Evolutionary conservation across 2,888 invertebrate genomes (phyloP).

Genomic region (Muschampia plurimacula): DNA sequence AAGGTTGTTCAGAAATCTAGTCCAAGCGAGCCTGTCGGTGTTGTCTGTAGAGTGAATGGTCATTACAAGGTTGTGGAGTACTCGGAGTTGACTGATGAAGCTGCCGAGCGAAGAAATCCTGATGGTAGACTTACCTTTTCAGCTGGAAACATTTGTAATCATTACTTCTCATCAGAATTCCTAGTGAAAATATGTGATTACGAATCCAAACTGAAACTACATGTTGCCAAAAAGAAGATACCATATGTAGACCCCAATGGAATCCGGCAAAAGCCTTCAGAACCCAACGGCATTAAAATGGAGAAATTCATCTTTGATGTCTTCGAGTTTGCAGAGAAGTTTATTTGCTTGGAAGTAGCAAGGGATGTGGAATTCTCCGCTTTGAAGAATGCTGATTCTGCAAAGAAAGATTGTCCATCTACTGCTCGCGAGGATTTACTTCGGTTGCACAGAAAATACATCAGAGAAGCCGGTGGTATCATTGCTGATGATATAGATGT

Average conservation of each 20-base stretch:
- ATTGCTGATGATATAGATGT: conserved; percentile 88
- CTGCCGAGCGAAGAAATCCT: conserved; percentile 91
- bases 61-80: conserved; percentile 98
- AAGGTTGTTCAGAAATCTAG: conserved; percentile 97
- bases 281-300: conserved; percentile 98
- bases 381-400: conserved; percentile 96
- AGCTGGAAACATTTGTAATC: conserved; percentile 99
- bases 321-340: conserved; percentile 95
- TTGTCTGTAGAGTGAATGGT: conserved; percentile 96
- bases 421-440: conserved; percentile 93
- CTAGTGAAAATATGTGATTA: conserved; percentile 90
- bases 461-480: conserved; percentile 92
- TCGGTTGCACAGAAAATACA: conserved; percentile 91
- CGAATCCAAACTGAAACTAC: conserved; percentile 93
- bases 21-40: conserved; percentile 97
- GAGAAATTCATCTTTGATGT: conserved; percentile 99
- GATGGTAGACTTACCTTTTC: conserved; percentile 95
- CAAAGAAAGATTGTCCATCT: conserved; percentile 95
- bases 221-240: conserved; percentile 99
- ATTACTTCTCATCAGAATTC: conserved; percentile 97
- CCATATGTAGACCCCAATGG: conserved; percentile 92
- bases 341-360: conserved; percentile 96
- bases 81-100: conserved; percentile 96
- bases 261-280: conserved; percentile 89
- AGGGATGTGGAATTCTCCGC: conserved; percentile 98